Percentiles rank a stretch among this genome's conserved stretches.
These are phyloP conservation scores for Netta rufina DNA, from an alignment of 2,797 vertebrate genomes.

Conservation along the genomic window DNA sequence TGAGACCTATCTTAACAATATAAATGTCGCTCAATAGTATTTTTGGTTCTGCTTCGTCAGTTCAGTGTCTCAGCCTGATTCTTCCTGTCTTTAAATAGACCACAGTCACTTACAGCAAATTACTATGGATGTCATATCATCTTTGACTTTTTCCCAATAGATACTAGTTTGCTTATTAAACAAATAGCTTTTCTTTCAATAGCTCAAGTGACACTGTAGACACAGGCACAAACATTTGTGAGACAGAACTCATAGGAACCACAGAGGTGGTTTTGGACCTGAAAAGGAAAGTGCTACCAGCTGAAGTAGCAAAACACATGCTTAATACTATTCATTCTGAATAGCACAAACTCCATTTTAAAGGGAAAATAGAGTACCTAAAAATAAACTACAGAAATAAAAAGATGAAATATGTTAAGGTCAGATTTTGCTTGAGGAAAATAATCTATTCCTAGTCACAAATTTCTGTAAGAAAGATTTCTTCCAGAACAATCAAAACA, in stretches of 20 bases:
- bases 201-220: not conserved
- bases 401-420: not conserved
- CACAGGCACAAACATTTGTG: not conserved
- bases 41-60: not conserved
- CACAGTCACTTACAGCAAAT: not conserved
- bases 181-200: not conserved
- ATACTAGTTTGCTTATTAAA: not conserved
- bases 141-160: not conserved
- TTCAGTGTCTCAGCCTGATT: not conserved
- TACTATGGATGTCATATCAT: not conserved
- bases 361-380: not conserved
- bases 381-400: not conserved
- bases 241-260: not conserved
- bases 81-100: not conserved
- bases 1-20: not conserved
- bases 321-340: not conserved
- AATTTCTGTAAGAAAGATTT: not conserved
- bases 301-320: not conserved
- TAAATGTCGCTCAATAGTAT: not conserved
- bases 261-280: not conserved
- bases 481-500: not conserved
- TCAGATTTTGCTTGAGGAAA: not conserved
- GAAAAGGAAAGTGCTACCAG: not conserved
- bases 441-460: not conserved
- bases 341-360: not conserved